Base-by-base conservation (phyloP, 2,888 invertebrate genomes). In the Urechis unicinctus region DNA sequence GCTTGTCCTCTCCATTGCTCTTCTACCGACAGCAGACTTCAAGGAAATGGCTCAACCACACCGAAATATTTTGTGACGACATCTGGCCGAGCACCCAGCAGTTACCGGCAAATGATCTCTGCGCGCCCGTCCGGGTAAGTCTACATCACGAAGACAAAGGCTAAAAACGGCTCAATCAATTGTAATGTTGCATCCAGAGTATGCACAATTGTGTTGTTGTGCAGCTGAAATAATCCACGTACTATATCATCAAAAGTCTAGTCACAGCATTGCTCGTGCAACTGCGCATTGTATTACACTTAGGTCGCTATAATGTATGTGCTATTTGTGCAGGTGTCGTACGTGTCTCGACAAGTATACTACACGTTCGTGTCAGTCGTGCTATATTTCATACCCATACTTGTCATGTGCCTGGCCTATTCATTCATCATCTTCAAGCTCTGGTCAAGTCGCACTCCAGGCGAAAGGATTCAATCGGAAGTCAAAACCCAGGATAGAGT, bases 331-430 rank as follows among this genome's bases (percentile, higher is more conserved):
- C 9, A 17, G 9, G 9, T 13, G 9, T 9, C 9, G 36, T 36
- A 36, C 36, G 9, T 13, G 74, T 86, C 17, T 75, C 86, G 53
- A 83, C 85, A 43, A 31, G 82, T 86, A 36, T 91, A 90, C 70
- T 91, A 89, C 88, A 86, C 88, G 63, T 84, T 88, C 28, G 82
- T 89, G 1, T 82, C 88, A 22, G 83, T 86, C 0, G 81, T 88
- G 6, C 76, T 89, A 22, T 88, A 89, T 1, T 89, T 89, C 86
- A 72, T 88, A 26, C 91, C 91, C 0, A 77, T 89, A 25, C 79
- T 83, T 0, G 81, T 88, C 0, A 88, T 90, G 86, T 76, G 85
- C 0, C 73, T 87, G n/a, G 86, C 85, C 64, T 87, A 87, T 66
- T 82, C 85, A 5, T 84, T 87, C 49, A 87, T 88, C 66, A 85